These are phyloP conservation scores for Sebastes iracundus DNA, from an alignment of 2,797 vertebrate genomes.

Conservation along the genomic window DNA sequence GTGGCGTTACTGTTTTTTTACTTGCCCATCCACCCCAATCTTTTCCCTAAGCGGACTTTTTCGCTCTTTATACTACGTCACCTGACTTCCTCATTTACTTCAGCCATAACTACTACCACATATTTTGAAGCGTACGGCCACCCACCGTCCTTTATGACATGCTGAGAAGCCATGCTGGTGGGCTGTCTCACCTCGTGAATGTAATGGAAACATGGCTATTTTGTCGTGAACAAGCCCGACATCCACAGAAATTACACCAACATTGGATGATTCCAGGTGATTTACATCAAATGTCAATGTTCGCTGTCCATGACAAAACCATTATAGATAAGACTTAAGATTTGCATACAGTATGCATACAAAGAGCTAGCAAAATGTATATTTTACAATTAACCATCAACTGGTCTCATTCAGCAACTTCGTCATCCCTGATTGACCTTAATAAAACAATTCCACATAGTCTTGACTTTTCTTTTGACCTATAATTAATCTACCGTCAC, in stretches of 20 bases:
- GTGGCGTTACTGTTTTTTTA: accelerated
- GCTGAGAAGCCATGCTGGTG: not conserved
- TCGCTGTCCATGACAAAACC: not conserved
- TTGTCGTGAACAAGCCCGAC: not conserved
- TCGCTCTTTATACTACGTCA: too few relatives aligned
- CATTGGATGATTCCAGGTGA: not conserved
- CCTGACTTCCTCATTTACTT: too few relatives aligned
- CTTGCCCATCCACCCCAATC: too few relatives aligned
- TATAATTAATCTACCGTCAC: constrained; percentile 58
- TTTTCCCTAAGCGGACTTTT: too few relatives aligned
- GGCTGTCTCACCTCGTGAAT: accelerated
- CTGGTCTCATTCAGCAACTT: not conserved
- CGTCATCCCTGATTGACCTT: not conserved
- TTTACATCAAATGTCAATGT: not conserved
- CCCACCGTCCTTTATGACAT: not conserved
- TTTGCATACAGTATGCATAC: not conserved
- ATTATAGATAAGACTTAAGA: not conserved
- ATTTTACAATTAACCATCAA: not conserved
- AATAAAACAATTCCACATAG: constrained; percentile 43
- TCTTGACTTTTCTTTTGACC: constrained; percentile 62
- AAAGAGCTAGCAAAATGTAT: not conserved
- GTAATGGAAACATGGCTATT: not conserved
- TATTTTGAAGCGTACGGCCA: too few relatives aligned
- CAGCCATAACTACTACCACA: too few relatives aligned
- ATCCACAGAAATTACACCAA: not conserved